Evolutionary conservation across 2,888 invertebrate genomes (phyloP).

Genomic region (Drosophila hawaiiensis): DNA sequence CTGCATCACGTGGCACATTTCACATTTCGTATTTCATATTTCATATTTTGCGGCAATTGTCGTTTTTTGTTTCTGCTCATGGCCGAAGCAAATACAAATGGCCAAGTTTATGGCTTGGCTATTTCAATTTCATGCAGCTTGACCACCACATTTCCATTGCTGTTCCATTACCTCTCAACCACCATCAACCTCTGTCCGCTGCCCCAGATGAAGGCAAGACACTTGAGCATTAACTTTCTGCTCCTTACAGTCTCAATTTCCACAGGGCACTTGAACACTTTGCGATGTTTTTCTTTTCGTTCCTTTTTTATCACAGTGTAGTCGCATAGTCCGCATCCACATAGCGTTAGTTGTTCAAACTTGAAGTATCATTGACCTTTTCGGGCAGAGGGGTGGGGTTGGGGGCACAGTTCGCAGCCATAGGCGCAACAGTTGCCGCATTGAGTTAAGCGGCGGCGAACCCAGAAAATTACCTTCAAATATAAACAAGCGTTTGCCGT

Average conservation of each 20-base stretch:
- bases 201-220: background rate
- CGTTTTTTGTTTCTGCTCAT: constrained; percentile 53
- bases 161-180: constrained; percentile 2
- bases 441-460: constrained; percentile 65
- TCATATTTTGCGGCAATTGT: constrained; percentile 69
- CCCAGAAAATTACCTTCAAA: constrained; percentile 73
- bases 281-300: constrained; percentile 6
- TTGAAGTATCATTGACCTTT: constrained; percentile 77
- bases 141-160: constrained; percentile 59
- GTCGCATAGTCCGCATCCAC: background rate
- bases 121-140: constrained; percentile 81
- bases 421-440: constrained; percentile 74
- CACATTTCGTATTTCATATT: constrained; percentile 48
- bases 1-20: constrained; percentile 49
- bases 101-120: constrained; percentile 76
- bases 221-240: constrained; percentile 58
- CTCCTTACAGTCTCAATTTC: constrained; percentile 60
- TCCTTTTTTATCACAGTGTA: constrained; percentile 24
- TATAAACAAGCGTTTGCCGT: constrained; percentile 60
- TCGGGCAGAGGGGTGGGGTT: background rate
- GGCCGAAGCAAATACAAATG: constrained; percentile 65
- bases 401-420: background rate
- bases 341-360: constrained; percentile 67
- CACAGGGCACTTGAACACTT: constrained; percentile 72
- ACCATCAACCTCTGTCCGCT: background rate